phyloP scores from a whole-genome alignment of 2,888 invertebrate species.

The Branchellion lobata region DNA sequence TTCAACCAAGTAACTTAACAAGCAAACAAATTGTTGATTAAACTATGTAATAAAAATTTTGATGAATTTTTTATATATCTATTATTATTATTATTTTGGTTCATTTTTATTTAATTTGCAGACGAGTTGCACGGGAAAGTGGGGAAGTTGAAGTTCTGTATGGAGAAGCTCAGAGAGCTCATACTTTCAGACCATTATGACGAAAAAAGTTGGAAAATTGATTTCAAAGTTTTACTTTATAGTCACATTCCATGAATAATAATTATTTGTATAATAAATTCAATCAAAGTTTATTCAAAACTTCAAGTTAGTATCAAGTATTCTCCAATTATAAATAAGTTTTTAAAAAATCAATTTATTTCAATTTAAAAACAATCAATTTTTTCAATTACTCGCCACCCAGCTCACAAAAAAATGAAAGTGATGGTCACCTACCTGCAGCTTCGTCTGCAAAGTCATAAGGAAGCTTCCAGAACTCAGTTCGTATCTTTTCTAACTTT shows the following conservation, averaged over 20 bases:
- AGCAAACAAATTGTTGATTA: not conserved
- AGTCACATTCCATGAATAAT: not conserved
- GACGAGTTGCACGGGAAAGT: not conserved
- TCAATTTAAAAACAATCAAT: too few species aligned
- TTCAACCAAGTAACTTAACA: too few species aligned
- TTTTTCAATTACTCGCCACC: too few species aligned
- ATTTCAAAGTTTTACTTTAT: too few species aligned
- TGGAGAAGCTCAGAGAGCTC: not conserved
- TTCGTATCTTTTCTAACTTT: too few species aligned
- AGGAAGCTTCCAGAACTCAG: not conserved
- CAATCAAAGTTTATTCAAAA: too few species aligned
- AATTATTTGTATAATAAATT: not conserved
- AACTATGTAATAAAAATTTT: too few species aligned
- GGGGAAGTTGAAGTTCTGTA: conserved; percentile 2
- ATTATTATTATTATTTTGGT: not conserved
- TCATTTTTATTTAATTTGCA: not conserved
- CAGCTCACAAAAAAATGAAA: not conserved
- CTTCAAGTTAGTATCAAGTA: too few species aligned
- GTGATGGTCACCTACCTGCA: not conserved
- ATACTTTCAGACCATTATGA: not conserved
- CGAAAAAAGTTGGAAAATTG: not conserved
- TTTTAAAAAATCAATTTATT: too few species aligned
- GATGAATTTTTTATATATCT: too few species aligned
- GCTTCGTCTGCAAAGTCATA: not conserved
- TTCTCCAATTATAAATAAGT: too few species aligned